These are phyloP conservation scores for Cherax quadricarinatus DNA, from an alignment of 1,140 invertebrate genomes.

Conservation along the genomic window DNA sequence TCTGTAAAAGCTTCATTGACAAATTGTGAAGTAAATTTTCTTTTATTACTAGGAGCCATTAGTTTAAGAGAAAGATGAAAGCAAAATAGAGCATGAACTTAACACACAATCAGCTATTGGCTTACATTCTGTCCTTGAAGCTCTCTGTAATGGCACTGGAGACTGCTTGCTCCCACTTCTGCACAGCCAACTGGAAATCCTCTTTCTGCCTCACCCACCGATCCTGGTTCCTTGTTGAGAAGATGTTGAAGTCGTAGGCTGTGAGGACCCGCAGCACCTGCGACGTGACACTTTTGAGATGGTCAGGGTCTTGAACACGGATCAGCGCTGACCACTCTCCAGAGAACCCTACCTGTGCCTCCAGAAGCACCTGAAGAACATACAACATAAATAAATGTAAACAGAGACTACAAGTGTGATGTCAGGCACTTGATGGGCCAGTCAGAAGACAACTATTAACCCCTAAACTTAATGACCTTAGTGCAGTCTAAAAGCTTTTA, in stretches of 20 bases:
- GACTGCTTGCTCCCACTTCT: slow-evolving; percentile 66
- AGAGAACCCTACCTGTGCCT: slow-evolving; percentile 66
- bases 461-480: too few species aligned
- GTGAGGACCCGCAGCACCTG: slow-evolving; percentile 68
- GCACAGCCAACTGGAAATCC: slow-evolving; percentile 64
- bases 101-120: too few species aligned
- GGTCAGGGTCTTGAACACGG: slow-evolving; percentile 50
- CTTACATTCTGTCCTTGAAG: slow-evolving; percentile 67
- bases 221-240: slow-evolving; percentile 68
- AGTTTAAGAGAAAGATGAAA: too few species aligned
- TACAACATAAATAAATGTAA: too few species aligned
- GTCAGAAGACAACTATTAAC: too few species aligned
- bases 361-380: slow-evolving; percentile 50
- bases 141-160: slow-evolving; percentile 55
- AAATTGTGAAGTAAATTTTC: too few species aligned
- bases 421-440: too few species aligned
- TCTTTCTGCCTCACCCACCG: slow-evolving; percentile 72
- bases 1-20: too few species aligned
- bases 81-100: too few species aligned
- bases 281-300: slow-evolving; percentile 49
- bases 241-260: slow-evolving; percentile 73
- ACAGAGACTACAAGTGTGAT: too few species aligned
- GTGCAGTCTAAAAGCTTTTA: too few species aligned
- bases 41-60: too few species aligned
- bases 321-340: slow-evolving; percentile 71